phyloP scores from a whole-genome alignment of 2,888 invertebrate genomes.

The Drosophila rubida region DNA sequence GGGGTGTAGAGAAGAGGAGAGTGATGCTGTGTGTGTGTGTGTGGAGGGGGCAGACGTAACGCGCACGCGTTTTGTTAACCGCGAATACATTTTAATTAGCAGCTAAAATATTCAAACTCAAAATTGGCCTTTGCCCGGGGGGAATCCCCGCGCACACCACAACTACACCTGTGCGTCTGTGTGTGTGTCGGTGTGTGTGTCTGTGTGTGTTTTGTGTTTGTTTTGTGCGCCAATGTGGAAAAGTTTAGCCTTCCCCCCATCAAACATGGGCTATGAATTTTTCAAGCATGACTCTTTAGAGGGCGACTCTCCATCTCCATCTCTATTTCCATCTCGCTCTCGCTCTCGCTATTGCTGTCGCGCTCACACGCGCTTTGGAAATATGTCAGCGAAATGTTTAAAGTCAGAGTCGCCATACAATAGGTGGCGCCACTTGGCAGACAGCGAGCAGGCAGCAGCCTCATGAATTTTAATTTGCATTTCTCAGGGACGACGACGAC shows the following conservation, averaged over 20 bases:
- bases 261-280: constrained; percentile 68
- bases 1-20: too few species aligned
- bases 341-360: background rate
- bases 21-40: background rate
- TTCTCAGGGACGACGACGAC: constrained; percentile 26
- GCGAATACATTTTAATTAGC: constrained; percentile 80
- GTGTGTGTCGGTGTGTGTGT: constrained; percentile 20
- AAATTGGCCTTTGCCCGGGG: constrained; percentile 72
- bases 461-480: constrained; percentile 74
- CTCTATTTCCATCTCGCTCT: background rate
- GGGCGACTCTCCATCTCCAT: constrained; percentile 7
- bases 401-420: constrained; percentile 24
- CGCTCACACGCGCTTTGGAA: constrained; percentile 12
- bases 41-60: background rate
- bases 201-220: constrained; percentile 35
- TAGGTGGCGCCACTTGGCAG: constrained; percentile 38
- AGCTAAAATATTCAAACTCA: constrained; percentile 78
- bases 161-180: constrained; percentile 26
- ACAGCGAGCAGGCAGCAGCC: constrained; percentile 16
- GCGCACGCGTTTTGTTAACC: constrained; percentile 70
- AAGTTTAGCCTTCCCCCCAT: constrained; percentile 39
- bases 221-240: constrained; percentile 42
- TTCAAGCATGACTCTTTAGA: constrained; percentile 51
- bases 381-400: constrained; percentile 58
- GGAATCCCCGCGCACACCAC: constrained; percentile 6